phyloP scores from a whole-genome alignment of 2,113 vertebrate genomes.

The Hucho hucho region DNA sequence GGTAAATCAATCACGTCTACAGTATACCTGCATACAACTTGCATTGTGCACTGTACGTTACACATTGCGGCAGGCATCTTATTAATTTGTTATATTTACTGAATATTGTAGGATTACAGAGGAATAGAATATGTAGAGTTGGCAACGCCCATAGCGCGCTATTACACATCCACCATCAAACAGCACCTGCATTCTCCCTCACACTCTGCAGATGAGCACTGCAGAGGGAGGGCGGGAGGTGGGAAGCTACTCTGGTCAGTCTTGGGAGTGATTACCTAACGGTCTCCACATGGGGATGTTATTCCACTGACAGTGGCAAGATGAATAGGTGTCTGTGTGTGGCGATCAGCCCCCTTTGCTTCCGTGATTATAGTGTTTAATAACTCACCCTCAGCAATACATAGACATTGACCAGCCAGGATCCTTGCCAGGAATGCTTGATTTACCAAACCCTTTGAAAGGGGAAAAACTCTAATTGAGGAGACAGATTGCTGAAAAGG shows the following conservation, averaged over 20 bases:
- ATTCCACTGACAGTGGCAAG: conserved; percentile 53
- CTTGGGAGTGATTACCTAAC: conserved; percentile 58
- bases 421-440: conserved; percentile 68
- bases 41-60: neutral
- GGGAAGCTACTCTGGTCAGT: conserved; percentile 16
- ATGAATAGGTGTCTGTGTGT: conserved; percentile 55
- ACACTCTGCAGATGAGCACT: conserved; percentile 8
- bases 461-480: conserved; percentile 69
- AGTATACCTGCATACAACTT: neutral
- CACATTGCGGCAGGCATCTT: neutral
- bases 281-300: conserved; percentile 37
- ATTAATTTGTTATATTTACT: neutral
- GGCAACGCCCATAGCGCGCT: neutral
- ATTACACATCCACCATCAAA: conserved; percentile 14
- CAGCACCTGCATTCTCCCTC: neutral
- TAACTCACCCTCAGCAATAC: conserved; percentile 61
- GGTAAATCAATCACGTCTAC: neutral
- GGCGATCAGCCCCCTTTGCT: conserved; percentile 24
- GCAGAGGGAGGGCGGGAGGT: neutral
- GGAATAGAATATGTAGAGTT: neutral
- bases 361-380: conserved; percentile 64
- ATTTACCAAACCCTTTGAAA: conserved; percentile 75
- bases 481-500: conserved; percentile 77
- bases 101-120: neutral
- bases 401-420: conserved; percentile 71